phyloP scores from a whole-genome alignment of 1,140 invertebrate species.

The Pygmarrhopalites habei region DNA sequence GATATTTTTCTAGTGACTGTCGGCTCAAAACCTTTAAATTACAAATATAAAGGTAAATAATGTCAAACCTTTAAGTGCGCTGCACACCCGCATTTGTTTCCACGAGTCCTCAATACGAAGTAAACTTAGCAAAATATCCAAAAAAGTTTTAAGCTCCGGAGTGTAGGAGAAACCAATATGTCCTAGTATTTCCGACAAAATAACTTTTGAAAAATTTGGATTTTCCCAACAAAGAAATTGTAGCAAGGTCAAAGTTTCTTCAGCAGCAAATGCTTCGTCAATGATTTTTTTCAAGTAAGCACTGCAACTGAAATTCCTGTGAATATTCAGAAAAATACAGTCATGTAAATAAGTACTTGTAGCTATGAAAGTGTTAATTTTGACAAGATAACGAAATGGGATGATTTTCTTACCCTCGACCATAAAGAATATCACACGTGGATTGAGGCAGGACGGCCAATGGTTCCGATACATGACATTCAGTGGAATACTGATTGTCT shows the following conservation, averaged over 20 bases:
- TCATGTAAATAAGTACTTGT: background rate
- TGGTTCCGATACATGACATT: constrained; percentile 3
- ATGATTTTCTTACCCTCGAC: too few relatives aligned
- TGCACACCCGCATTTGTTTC: constrained; percentile 86
- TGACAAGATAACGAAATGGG: background rate
- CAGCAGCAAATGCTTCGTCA: constrained; percentile 83
- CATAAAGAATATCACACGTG: constrained; percentile 18
- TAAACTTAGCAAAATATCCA: constrained; percentile 80
- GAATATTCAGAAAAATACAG: constrained; percentile 37
- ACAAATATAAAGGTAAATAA: constrained; percentile 26
- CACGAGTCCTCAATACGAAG: constrained; percentile 88
- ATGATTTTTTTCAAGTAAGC: constrained; percentile 88
- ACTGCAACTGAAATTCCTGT: constrained; percentile 45
- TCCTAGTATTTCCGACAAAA: constrained; percentile 84
- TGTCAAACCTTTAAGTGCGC: constrained; percentile 84
- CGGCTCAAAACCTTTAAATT: too few relatives aligned
- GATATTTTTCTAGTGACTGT: too few relatives aligned
- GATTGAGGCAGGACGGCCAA: constrained; percentile 12
- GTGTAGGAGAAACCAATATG: constrained; percentile 91
- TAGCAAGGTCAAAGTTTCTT: constrained; percentile 79
- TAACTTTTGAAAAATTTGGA: constrained; percentile 78
- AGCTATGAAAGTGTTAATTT: too few relatives aligned
- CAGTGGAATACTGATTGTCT: background rate
- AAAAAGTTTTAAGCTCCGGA: constrained; percentile 84
- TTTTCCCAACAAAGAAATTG: constrained; percentile 97